Conservation (phyloP, 1,140 invertebrate genomes). For the Dreissena rostriformis region DNA sequence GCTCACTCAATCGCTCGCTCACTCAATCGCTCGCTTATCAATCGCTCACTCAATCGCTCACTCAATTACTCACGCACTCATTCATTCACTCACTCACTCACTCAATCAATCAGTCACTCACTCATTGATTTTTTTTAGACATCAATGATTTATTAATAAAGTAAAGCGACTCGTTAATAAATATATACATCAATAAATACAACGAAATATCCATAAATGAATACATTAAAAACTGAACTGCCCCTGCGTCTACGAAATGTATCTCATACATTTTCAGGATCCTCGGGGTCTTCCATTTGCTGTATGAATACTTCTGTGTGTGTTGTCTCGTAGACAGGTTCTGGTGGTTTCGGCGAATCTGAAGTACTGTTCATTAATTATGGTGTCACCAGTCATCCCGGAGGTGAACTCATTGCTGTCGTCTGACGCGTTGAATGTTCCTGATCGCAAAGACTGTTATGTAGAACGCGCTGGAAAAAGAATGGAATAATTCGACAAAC, state of each 20-base stretch:
- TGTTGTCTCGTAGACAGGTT: conserved; percentile 51
- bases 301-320: conserved; percentile 66
- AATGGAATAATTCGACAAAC: not conserved
- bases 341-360: conserved; percentile 41
- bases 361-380: conserved; percentile 54
- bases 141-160: too few relatives aligned
- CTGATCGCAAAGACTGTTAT: conserved; percentile 67
- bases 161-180: too few relatives aligned
- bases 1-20: too few relatives aligned
- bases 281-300: conserved; percentile 48
- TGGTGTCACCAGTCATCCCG: conserved; percentile 70
- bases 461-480: conserved; percentile 63
- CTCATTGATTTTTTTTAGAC: not conserved
- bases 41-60: too few relatives aligned
- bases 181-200: not conserved
- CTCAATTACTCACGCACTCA: not conserved
- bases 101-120: conserved; percentile 1
- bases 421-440: conserved; percentile 59
- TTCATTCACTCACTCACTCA: conserved; percentile 9
- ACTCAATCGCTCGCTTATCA: too few relatives aligned
- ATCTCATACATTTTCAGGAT: not conserved
- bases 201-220: too few relatives aligned
- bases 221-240: too few relatives aligned
- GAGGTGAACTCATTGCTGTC: conserved; percentile 63
- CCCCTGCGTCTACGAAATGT: too few relatives aligned